Conservation (phyloP, 2,113 vertebrate genomes). For the Podocnemis expansa region DNA sequence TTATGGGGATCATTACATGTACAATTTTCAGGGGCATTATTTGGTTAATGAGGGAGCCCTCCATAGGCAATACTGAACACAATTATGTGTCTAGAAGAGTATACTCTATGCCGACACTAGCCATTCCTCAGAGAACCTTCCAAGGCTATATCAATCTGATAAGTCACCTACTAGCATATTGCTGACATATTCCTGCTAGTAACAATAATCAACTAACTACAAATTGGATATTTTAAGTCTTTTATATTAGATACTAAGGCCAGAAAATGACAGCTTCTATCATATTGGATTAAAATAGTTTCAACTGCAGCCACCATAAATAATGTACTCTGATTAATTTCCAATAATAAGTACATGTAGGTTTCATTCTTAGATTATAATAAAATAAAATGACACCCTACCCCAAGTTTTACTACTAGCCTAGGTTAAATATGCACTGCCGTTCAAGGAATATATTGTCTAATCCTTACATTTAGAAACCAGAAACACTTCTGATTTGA, state of each 20-base stretch:
- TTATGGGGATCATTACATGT: neutral
- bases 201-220: neutral
- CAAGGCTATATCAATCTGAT: neutral
- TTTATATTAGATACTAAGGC: neutral
- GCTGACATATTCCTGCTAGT: neutral
- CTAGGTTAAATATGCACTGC: neutral
- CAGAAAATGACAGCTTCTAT: neutral
- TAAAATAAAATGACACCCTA: neutral
- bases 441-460: neutral
- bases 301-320: neutral
- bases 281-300: neutral
- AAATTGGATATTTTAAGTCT: neutral
- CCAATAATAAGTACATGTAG: neutral
- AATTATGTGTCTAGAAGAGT: neutral
- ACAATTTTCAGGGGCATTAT: neutral
- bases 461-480: neutral
- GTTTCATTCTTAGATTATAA: neutral
- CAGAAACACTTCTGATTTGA: accelerated
- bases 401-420: neutral
- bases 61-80: neutral
- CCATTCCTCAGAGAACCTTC: neutral
- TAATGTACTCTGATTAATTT: neutral
- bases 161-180: neutral
- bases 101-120: neutral
- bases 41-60: neutral